Evolutionary conservation across 1,140 invertebrate species (phyloP).

Genomic region (Drosophila paulistorum): DNA sequence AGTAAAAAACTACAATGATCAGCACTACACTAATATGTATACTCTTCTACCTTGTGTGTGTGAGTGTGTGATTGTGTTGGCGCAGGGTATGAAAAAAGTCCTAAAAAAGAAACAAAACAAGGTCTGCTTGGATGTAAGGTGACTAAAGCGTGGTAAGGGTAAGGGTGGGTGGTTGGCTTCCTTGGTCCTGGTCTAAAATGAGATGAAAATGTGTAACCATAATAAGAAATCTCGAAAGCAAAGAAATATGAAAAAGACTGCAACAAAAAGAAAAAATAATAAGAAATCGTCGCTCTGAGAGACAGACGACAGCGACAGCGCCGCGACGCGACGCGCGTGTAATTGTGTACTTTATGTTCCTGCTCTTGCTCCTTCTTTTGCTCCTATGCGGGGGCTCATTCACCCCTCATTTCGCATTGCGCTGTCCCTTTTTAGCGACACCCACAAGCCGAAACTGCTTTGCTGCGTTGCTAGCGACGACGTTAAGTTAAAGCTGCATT

Average conservation of each 20-base stretch:
- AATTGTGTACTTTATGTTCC: slow-evolving; percentile 68
- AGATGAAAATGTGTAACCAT: slow-evolving; percentile 39
- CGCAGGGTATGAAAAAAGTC: slow-evolving; percentile 15
- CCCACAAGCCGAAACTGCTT: slow-evolving; percentile 55
- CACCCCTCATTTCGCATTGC: slow-evolving; percentile 23
- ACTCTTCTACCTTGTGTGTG: neutral
- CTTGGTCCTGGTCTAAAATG: slow-evolving; percentile 23
- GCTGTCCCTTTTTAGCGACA: slow-evolving; percentile 40
- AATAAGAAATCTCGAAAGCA: slow-evolving; percentile 39
- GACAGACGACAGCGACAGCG: slow-evolving; percentile 24
- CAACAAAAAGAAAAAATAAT: slow-evolving; percentile 38
- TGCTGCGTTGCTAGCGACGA: slow-evolving; percentile 48
- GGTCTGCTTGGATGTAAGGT: neutral
- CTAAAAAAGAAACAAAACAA: slow-evolving; percentile 14
- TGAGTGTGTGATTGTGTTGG: neutral
- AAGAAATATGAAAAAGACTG: slow-evolving; percentile 36
- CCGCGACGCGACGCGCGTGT: slow-evolving; percentile 35
- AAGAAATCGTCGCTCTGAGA: slow-evolving; percentile 29
- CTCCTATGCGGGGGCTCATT: slow-evolving; percentile 30
- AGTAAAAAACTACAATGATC: no score
- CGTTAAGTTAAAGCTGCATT: slow-evolving; percentile 38
- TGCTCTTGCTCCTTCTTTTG: slow-evolving; percentile 18
- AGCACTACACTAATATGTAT: neutral
- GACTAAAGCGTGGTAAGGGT: neutral
- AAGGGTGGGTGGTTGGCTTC: slow-evolving; percentile 15